These are phyloP conservation scores for Pavo muticus DNA, from an alignment of 2,113 vertebrate species.

Conservation along the genomic window DNA sequence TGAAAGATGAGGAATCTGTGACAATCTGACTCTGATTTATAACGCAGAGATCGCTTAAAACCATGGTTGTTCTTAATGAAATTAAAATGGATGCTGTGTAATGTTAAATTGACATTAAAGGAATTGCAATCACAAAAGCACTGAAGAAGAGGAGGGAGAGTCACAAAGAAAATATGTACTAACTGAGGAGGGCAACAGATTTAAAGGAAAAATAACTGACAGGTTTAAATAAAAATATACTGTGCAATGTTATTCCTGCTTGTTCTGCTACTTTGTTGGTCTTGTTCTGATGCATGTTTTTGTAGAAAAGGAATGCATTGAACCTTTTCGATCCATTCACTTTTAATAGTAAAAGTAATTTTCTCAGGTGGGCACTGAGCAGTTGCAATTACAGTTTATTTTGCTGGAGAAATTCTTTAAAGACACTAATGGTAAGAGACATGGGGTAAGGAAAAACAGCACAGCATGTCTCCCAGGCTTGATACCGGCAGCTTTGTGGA, in stretches of 20 bases:
- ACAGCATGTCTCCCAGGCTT: constrained; percentile 22
- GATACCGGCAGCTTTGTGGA: not conserved
- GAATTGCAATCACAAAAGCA: not conserved
- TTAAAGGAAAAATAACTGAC: not conserved
- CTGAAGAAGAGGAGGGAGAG: not conserved
- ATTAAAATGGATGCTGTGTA: not conserved
- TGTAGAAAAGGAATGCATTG: not conserved
- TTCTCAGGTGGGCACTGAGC: constrained; percentile 59
- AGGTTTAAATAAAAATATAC: constrained; percentile 14
- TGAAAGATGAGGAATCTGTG: not conserved
- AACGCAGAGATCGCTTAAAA: not conserved
- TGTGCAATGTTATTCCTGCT: not conserved
- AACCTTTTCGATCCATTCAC: constrained; percentile 19
- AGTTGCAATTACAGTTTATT: constrained; percentile 60
- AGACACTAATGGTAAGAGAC: constrained; percentile 39
- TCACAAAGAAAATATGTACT: not conserved
- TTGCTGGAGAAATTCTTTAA: constrained; percentile 34
- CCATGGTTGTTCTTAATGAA: constrained; percentile 1
- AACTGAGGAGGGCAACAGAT: not conserved
- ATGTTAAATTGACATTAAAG: not conserved
- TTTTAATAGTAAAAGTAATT: constrained; percentile 57
- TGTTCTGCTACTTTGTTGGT: not conserved
- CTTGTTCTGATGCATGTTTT: not conserved
- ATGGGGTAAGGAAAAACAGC: constrained; percentile 37
- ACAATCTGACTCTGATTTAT: constrained; percentile 26